A percentile compares a stretch with the other conserved stretches of the same genome.
Conservation (phyloP, 2,888 invertebrate species). For the Notocelia uddmanniana region DNA sequence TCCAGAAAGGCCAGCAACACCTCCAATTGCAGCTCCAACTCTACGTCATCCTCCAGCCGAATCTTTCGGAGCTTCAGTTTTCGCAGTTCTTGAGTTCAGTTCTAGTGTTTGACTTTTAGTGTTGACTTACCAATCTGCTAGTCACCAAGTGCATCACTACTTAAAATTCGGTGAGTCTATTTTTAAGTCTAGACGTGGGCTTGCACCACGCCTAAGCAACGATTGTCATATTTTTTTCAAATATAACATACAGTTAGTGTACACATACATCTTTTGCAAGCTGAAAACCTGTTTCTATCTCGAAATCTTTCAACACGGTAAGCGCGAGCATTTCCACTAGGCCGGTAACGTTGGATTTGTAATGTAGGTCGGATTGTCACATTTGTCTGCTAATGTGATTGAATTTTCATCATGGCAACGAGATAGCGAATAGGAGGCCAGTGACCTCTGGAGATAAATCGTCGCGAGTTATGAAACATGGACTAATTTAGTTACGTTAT, state of each 20-base stretch:
- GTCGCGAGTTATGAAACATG: constrained; percentile 7
- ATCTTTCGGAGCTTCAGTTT: constrained; percentile 54
- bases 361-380: constrained; percentile 43
- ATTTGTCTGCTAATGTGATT: constrained; percentile 28
- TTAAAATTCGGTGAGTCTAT: constrained; percentile 53
- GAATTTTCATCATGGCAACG: constrained; percentile 32
- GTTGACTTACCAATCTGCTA: constrained; percentile 55
- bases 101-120: constrained; percentile 36
- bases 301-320: constrained; percentile 41
- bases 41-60: constrained; percentile 53
- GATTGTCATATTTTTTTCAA: constrained; percentile 50
- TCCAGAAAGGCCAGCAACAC: constrained; percentile 65
- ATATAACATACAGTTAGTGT: constrained; percentile 42
- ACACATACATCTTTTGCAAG: constrained; percentile 51
- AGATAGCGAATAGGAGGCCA: constrained; percentile 25
- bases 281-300: constrained; percentile 46
- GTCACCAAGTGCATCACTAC: constrained; percentile 56
- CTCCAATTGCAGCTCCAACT: constrained; percentile 62
- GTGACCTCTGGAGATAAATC: constrained; percentile 28
- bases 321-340: constrained; percentile 40
- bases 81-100: constrained; percentile 53
- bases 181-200: constrained; percentile 25
- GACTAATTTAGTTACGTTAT: constrained; percentile 12
- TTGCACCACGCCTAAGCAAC: constrained; percentile 47
- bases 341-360: constrained; percentile 28